phyloP scores from a whole-genome alignment of 1,140 invertebrate species.

The Heliconius eleuchia region DNA sequence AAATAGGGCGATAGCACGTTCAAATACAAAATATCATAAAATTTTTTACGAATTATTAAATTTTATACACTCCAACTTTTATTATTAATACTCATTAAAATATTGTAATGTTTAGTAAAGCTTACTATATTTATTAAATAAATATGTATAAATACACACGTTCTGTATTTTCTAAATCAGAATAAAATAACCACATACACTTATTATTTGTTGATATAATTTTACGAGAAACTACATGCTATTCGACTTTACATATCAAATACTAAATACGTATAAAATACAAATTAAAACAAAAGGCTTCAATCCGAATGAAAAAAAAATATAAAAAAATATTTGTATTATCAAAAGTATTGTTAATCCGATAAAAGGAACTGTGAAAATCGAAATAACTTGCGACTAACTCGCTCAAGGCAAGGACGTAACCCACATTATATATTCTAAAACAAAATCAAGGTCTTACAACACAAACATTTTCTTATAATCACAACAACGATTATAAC shows the following conservation, averaged over 20 bases:
- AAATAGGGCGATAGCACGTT: background rate
- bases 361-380: conserved; percentile 43
- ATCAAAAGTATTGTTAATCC: conserved; percentile 20
- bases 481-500: conserved; percentile 31
- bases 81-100: no score
- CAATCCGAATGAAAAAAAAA: background rate
- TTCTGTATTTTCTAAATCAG: no score
- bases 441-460: conserved; percentile 70
- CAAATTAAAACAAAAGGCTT: background rate
- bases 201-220: background rate
- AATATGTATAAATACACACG: no score
- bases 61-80: no score
- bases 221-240: background rate
- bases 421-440: conserved; percentile 70
- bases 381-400: conserved; percentile 70
- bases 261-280: background rate
- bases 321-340: background rate
- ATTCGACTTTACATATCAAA: background rate
- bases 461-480: conserved; percentile 32
- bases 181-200: background rate
- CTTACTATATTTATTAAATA: no score
- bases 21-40: no score
- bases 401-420: conserved; percentile 72
- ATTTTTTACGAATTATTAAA: no score
- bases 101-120: no score